Percentiles rank a stretch among this genome's conserved stretches.
phyloP scores from a whole-genome alignment of 2,113 vertebrate genomes.

The Jaculus jaculus region DNA sequence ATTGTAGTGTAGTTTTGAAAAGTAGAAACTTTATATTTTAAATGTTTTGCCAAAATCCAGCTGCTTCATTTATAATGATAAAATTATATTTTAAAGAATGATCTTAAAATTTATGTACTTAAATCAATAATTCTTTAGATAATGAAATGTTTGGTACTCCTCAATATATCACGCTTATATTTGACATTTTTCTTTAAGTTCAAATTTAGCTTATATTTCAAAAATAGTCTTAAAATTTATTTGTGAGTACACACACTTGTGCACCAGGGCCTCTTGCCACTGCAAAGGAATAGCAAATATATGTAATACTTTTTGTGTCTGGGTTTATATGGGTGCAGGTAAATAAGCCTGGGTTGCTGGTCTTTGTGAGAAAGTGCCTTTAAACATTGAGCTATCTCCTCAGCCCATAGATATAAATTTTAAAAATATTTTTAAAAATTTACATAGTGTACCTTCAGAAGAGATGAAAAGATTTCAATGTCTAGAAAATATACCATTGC shows the following conservation, averaged over 20 bases:
- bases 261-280: too few species aligned
- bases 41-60: neutral
- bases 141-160: conserved; percentile 69
- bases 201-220: conserved; percentile 42
- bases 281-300: too few species aligned
- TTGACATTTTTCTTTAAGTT: conserved; percentile 52
- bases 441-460: conserved; percentile 26
- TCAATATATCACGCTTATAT: conserved; percentile 63
- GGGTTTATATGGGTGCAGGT: too few species aligned
- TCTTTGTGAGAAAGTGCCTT: neutral
- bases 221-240: neutral
- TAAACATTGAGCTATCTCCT: too few species aligned
- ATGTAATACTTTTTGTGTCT: too few species aligned
- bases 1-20: conserved; percentile 23
- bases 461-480: conserved; percentile 10
- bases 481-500: conserved; percentile 53
- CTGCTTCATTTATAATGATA: conserved; percentile 15
- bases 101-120: conserved; percentile 45
- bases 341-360: neutral
- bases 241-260: neutral
- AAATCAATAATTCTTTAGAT: neutral
- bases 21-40: conserved; percentile 10
- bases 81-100: conserved; percentile 48
- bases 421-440: conserved; percentile 15
- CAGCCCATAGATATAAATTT: neutral